Base-by-base conservation (phyloP, 2,797 vertebrate species). In the Sternarchorhynchus goeldii region DNA sequence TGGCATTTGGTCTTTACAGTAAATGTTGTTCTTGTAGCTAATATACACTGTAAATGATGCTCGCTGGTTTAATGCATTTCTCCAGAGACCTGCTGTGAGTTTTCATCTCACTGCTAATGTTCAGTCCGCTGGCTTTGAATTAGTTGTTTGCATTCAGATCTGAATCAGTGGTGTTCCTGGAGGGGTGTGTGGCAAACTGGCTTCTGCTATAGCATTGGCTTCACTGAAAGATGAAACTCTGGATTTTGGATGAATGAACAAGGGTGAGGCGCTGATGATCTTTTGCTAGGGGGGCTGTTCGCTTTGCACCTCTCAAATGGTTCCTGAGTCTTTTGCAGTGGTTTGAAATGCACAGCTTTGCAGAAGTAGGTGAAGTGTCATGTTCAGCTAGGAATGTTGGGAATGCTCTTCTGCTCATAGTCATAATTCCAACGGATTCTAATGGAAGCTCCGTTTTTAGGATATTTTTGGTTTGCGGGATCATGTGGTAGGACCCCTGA, bases 311-410 rank as follows among this genome's bases (percentile, higher is more conserved):
- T 39, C 50, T 67, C 12, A 12, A 62, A 72, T 50, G 72, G 45
- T 69, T 4, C 65, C 36, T 41, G 5, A n/a, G 16, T 39, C 32
- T 65, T 25, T 56, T 65, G 68, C 45, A 25, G 55, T 59, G 18
- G 18, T 71, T 64, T 18, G 17, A 78, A 20, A 76, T 73, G 45
- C 57, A 10, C 14, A 56, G 74, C 41, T 67, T 76, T 77, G 55
- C 45, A 75, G 69, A 85, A 85, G 74, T 83, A 77, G 77, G 84
- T 81, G 77, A 85, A 79, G 80, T 72, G 84, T 83, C 53, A 75
- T 60, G 53, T 50, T 20, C 12, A 36, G 67, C 71, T 63, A 69
- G 74, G 79, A 53, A 75, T 73, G 75, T 58, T 18, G 31, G 67
- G 79, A 82, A 78, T 53, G 39, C 25, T 68, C 57, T 64, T 85